A percentile compares a stretch with the other conserved stretches of the same genome.
These are phyloP conservation scores for Anguilla anguilla DNA, from an alignment of 2,797 vertebrate genomes.

Conservation along the genomic window DNA sequence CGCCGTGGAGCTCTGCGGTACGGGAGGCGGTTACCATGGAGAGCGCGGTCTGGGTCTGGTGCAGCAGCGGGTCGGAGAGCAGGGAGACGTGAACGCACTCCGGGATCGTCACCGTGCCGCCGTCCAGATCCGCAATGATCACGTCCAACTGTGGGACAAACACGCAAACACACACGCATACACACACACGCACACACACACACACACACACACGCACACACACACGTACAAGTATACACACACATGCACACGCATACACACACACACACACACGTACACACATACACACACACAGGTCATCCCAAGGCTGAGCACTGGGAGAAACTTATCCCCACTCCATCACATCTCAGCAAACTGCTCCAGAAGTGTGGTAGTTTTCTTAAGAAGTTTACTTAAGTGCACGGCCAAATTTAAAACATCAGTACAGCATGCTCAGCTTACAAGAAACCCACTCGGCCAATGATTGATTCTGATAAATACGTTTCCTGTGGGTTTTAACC, in stretches of 20 bases:
- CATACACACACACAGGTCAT: neutral
- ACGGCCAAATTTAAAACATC: neutral
- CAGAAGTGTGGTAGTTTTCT: neutral
- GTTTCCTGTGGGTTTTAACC: neutral
- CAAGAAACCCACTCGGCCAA: neutral
- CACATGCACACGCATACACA: neutral
- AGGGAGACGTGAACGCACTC: conserved; percentile 94
- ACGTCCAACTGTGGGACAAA: conserved; percentile 80
- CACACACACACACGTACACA: neutral
- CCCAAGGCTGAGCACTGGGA: neutral
- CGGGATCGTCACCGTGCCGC: conserved; percentile 88
- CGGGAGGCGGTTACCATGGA: conserved; percentile 82
- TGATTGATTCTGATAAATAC: neutral
- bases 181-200: neutral
- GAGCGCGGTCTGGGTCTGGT: conserved; percentile 86
- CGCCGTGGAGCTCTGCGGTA: too few relatives aligned
- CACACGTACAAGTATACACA: neutral
- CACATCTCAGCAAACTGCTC: neutral
- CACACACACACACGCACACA: neutral
- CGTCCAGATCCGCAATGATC: conserved; percentile 93
- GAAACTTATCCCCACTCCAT: neutral
- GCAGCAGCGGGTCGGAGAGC: conserved; percentile 88
- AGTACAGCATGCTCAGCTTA: neutral
- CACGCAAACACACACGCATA: neutral
- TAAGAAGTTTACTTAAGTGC: too few relatives aligned